phyloP scores from a whole-genome alignment of 64 coral and sea anemone species.

The Dendrophyllia cribrosa region DNA sequence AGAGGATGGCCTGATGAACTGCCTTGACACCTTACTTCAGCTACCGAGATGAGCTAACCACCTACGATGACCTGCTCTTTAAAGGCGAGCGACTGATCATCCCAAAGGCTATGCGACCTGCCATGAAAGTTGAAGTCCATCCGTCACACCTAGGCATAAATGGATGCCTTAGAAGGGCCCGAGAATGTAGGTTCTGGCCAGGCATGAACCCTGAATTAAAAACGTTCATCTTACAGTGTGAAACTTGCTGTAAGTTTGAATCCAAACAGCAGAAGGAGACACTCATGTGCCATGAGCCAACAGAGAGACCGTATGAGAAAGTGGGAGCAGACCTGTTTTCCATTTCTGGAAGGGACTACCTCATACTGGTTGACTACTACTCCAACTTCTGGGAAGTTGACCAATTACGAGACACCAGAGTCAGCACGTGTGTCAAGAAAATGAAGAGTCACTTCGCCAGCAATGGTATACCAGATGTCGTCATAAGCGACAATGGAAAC shows the following conservation, averaged over 20 bases:
- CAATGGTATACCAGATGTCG: slow-evolving; percentile 19
- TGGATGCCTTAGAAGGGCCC: background rate
- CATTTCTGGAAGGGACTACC: slow-evolving; percentile 3
- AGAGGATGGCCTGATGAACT: slow-evolving; percentile 48
- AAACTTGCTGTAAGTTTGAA: background rate
- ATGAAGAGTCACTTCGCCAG: slow-evolving; percentile 45
- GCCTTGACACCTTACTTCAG: background rate
- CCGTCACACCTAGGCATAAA: slow-evolving; percentile 23
- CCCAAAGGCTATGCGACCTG: background rate
- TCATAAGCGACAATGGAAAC: slow-evolving; percentile 29
- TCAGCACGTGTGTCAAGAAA: background rate
- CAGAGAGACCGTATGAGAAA: slow-evolving; percentile 37
- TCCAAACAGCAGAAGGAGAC: slow-evolving; percentile 13
- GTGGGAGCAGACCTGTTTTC: slow-evolving; percentile 5
- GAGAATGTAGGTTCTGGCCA: slow-evolving; percentile 24
- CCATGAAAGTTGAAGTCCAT: background rate
- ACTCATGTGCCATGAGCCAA: slow-evolving; percentile 11
- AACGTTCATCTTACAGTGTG: background rate
- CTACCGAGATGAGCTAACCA: slow-evolving; percentile 35
- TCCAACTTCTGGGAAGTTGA: slow-evolving; percentile 51
- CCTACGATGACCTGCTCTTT: slow-evolving; percentile 27
- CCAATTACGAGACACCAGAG: background rate
- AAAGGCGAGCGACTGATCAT: background rate
- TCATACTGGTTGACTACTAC: slow-evolving; percentile 14
- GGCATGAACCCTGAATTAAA: slow-evolving; percentile 22